Percentiles rank a stretch among this genome's conserved stretches.
Conservation (phyloP, 2,113 vertebrate species). For the Typhlomys cinereus region DNA sequence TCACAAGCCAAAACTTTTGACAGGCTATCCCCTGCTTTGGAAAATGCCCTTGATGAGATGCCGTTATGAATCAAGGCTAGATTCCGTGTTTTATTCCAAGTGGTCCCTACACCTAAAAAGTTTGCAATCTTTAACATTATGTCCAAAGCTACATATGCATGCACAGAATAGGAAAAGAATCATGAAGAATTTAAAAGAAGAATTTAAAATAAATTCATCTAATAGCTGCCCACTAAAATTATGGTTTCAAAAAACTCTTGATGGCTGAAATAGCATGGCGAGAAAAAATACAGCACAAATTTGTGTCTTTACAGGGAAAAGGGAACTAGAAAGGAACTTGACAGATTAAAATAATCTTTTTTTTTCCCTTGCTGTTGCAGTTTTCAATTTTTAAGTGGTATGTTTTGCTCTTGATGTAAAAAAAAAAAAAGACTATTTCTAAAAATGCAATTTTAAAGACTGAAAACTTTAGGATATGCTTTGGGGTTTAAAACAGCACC, state of each 20-base stretch:
- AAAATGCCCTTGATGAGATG: background rate
- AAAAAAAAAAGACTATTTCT: background rate
- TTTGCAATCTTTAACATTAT: background rate
- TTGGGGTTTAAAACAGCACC: background rate
- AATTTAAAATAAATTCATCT: slow-evolving; percentile 5
- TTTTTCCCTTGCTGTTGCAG: background rate
- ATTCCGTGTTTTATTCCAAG: background rate
- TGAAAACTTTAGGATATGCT: background rate
- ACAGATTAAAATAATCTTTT: background rate
- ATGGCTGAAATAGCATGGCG: background rate
- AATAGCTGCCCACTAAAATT: slow-evolving; percentile 14
- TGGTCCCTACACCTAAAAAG: background rate
- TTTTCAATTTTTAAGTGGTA: slow-evolving; percentile 7
- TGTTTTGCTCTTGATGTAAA: background rate
- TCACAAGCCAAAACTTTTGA: background rate
- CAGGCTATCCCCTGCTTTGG: background rate
- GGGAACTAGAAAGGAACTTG: background rate
- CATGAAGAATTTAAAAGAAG: background rate
- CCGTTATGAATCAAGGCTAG: background rate
- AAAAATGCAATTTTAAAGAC: background rate
- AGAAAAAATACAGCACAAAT: background rate
- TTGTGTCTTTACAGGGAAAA: background rate
- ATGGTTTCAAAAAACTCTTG: slow-evolving; percentile 17
- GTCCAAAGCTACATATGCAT: background rate
- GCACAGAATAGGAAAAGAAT: background rate